Evolutionary conservation across 2,113 vertebrate genomes (phyloP).

Genomic region (Lagopus muta): DNA sequence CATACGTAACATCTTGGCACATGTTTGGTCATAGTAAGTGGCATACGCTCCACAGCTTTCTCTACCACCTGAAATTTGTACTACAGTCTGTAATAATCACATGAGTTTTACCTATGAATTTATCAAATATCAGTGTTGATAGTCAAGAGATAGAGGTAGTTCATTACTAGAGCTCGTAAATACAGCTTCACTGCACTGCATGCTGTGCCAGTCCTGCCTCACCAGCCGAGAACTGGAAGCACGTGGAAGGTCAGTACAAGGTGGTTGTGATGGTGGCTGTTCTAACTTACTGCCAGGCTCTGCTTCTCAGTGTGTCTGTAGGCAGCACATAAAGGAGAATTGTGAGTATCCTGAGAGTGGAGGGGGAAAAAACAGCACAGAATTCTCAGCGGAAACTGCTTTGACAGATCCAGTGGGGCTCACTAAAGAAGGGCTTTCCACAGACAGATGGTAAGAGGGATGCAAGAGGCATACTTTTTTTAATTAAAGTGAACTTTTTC

Average conservation of each 20-base stretch:
- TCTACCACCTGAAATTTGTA: not conserved
- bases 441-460: constrained; percentile 46
- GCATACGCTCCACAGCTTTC: not conserved
- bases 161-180: not conserved
- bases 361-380: not conserved
- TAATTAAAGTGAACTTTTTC: constrained; percentile 1
- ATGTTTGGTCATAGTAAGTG: not conserved
- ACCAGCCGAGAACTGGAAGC: not conserved
- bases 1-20: not conserved
- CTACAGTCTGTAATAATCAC: not conserved
- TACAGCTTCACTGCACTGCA: not conserved
- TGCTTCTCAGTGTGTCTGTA: not conserved
- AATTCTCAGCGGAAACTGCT: not conserved
- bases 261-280: not conserved
- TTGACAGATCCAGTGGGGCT: not conserved
- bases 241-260: not conserved
- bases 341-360: not conserved
- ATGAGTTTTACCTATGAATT: not conserved
- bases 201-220: not conserved
- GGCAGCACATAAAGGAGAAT: not conserved
- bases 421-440: not conserved
- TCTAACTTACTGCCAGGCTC: not conserved
- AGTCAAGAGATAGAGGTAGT: not conserved
- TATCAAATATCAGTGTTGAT: not conserved
- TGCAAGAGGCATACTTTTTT: constrained; percentile 19